phyloP scores from a whole-genome alignment of 2,888 invertebrate species.

The Calliphora vomitoria region DNA sequence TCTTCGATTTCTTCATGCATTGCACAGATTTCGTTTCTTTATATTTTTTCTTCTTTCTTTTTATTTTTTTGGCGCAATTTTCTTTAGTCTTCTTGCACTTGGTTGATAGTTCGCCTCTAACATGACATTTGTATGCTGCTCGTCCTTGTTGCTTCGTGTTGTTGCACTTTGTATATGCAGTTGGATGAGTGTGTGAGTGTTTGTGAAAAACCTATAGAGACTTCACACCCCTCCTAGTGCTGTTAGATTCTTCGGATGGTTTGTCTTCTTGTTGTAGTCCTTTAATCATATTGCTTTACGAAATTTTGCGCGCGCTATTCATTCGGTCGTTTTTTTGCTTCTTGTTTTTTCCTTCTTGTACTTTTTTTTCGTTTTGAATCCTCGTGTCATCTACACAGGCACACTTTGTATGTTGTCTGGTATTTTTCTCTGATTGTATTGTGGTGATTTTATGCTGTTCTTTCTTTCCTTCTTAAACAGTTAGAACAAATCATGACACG shows the following conservation, averaged over 20 bases:
- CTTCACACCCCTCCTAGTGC: constrained; percentile 50
- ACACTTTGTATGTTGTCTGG: constrained; percentile 60
- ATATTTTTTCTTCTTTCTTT: not conserved
- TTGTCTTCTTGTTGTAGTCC: constrained; percentile 59
- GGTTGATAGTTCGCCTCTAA: not conserved
- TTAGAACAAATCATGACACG: constrained; percentile 58
- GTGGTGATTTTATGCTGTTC: constrained; percentile 32
- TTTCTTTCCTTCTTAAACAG: constrained; percentile 37
- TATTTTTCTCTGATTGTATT: constrained; percentile 46
- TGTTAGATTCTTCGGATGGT: constrained; percentile 24
- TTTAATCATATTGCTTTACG: constrained; percentile 57
- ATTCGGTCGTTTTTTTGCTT: constrained; percentile 42
- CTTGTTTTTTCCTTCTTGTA: constrained; percentile 27
- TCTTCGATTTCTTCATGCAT: constrained; percentile 17
- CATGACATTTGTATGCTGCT: not conserved
- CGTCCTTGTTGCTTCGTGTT: constrained; percentile 48
- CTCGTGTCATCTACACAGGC: constrained; percentile 66
- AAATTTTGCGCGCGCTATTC: constrained; percentile 69
- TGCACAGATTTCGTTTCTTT: constrained; percentile 36
- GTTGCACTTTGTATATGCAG: constrained; percentile 60
- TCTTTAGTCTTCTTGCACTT: constrained; percentile 43
- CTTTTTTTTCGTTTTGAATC: constrained; percentile 30
- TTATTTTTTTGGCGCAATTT: constrained; percentile 72
- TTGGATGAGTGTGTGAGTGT: constrained; percentile 10
- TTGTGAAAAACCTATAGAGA: constrained; percentile 7